Conservation (phyloP, 2,113 vertebrate species). For the Psilopogon haemacephalus region DNA sequence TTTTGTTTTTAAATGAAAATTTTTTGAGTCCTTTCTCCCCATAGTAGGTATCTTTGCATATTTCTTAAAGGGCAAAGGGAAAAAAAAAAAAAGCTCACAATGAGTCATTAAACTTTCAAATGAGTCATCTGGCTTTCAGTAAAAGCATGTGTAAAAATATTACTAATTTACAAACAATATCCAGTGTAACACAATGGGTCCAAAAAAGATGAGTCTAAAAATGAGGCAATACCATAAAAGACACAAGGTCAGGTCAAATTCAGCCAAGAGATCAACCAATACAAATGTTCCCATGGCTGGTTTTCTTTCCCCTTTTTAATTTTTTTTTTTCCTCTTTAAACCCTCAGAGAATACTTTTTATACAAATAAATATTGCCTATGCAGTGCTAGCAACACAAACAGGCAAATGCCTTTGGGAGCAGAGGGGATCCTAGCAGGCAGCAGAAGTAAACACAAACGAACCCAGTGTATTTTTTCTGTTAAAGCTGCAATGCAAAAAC, state of each 20-base stretch:
- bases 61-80: conserved; percentile 47
- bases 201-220: conserved; percentile 67
- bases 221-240: conserved; percentile 62
- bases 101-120: conserved; percentile 65
- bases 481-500: not conserved
- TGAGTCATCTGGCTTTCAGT: conserved; percentile 69
- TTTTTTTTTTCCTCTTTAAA: not conserved
- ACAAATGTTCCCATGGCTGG: conserved; percentile 24
- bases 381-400: conserved; percentile 38
- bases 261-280: conserved; percentile 45
- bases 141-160: conserved; percentile 70
- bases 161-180: conserved; percentile 67
- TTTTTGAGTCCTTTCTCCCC: not conserved
- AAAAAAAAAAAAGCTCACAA: conserved; percentile 36
- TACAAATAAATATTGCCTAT: conserved; percentile 61
- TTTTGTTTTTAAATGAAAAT: not conserved
- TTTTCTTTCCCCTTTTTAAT: not conserved
- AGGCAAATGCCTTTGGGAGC: conserved; percentile 26
- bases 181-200: conserved; percentile 64
- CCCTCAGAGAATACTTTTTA: conserved; percentile 25
- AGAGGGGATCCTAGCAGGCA: conserved; percentile 37
- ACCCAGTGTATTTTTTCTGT: not conserved
- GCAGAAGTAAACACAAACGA: conserved; percentile 16
- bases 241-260: conserved; percentile 66
- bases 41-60: not conserved